Evolutionary conservation across 2,888 invertebrate genomes (phyloP).

Genomic region (Osmoderma eremita): DNA sequence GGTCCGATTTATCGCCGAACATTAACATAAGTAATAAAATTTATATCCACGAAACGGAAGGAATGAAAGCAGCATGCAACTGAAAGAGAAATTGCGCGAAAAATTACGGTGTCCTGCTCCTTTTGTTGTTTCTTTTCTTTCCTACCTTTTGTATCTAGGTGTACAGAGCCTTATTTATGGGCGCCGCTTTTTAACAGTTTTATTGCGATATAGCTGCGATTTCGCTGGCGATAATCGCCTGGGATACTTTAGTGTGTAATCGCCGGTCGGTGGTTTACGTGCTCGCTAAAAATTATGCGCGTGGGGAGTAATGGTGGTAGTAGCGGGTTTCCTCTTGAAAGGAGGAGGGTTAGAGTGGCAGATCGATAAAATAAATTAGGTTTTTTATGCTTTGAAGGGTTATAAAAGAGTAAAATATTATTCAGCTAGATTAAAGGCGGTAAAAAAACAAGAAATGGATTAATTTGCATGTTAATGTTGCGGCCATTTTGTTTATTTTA

Average conservation of each 20-base stretch:
- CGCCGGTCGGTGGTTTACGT: slow-evolving; percentile 21
- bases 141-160: not conserved
- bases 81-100: no score
- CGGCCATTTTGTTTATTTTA: no score
- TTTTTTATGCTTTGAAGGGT: no score
- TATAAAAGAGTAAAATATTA: not conserved
- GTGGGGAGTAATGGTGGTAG: not conserved
- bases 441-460: no score
- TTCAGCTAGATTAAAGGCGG: no score
- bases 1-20: slow-evolving; percentile 21
- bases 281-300: not conserved
- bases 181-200: slow-evolving; percentile 6
- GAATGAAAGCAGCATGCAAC: not conserved
- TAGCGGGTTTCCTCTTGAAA: not conserved
- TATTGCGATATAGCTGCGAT: slow-evolving; percentile 28
- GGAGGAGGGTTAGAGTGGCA: not conserved
- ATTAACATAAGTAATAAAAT: slow-evolving; percentile 37
- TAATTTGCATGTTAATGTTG: no score
- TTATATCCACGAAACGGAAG: slow-evolving; percentile 35
- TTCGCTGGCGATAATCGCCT: slow-evolving; percentile 32
- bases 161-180: slow-evolving; percentile 7
- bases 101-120: no score
- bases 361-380: no score
- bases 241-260: slow-evolving; percentile 32
- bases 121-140: no score